Percentiles rank a stretch among this genome's conserved stretches.
These are phyloP conservation scores for Psittacara wagleri DNA, from an alignment of 2,113 vertebrate genomes.

Conservation along the genomic window DNA sequence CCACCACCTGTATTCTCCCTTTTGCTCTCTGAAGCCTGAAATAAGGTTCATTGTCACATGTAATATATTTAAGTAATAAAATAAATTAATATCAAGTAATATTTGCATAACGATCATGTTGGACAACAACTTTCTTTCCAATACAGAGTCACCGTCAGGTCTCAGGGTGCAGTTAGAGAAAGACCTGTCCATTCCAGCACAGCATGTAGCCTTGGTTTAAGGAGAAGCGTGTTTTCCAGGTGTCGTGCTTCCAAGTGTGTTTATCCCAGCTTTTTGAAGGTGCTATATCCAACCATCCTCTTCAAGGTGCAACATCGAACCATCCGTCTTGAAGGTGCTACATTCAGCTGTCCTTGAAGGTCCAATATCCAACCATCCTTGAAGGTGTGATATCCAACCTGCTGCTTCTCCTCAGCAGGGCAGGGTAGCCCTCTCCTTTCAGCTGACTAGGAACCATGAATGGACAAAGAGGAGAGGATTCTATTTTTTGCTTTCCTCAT, in stretches of 20 bases:
- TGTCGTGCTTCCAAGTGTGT: background rate
- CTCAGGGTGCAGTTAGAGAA: background rate
- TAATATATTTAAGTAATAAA: background rate
- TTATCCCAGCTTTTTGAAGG: background rate
- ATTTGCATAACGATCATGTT: too few species aligned
- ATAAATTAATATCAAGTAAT: background rate
- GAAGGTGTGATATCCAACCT: background rate
- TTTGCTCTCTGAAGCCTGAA: background rate
- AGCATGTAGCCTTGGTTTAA: background rate
- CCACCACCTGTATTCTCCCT: background rate
- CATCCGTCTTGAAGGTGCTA: background rate
- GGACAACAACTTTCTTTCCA: background rate
- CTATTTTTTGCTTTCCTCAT: background rate
- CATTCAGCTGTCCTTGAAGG: background rate
- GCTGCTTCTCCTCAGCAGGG: background rate
- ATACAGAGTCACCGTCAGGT: background rate
- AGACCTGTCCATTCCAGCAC: background rate
- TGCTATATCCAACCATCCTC: background rate
- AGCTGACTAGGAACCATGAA: fast-evolving
- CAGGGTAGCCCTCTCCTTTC: background rate
- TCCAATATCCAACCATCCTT: too few species aligned
- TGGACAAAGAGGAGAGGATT: background rate
- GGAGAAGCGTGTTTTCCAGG: background rate
- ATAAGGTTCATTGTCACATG: background rate
- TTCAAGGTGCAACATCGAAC: background rate